Evolutionary conservation across 1,140 invertebrate genomes (phyloP).

Genomic region (Drosophila athabasca): DNA sequence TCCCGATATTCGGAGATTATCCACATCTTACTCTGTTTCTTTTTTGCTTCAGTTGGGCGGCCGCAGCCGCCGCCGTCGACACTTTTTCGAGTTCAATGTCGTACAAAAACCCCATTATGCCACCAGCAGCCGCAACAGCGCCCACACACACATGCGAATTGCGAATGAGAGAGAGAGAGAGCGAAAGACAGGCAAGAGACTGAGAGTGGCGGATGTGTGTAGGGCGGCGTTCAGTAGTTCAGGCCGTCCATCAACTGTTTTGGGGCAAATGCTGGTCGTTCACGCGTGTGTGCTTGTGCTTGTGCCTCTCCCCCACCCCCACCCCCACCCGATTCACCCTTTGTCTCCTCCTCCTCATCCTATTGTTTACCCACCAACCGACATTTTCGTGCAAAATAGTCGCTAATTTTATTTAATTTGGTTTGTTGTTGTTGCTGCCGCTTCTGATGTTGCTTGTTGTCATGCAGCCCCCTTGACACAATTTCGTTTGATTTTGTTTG

Average conservation of each 20-base stretch:
- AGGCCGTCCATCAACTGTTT: constrained; percentile 45
- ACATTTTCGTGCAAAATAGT: constrained; percentile 71
- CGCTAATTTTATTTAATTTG: constrained; percentile 80
- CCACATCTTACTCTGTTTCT: constrained; percentile 22
- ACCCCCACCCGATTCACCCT: constrained; percentile 3
- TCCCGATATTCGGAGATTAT: too few species aligned
- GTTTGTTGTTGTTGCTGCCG: constrained; percentile 37
- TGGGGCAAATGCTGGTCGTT: constrained; percentile 43
- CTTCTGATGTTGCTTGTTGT: constrained; percentile 26
- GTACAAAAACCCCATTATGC: constrained; percentile 78
- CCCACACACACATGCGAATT: constrained; percentile 40
- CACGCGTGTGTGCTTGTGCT: constrained; percentile 51
- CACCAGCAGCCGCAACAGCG: constrained; percentile 37
- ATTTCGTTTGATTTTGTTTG: constrained; percentile 60
- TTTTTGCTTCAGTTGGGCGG: constrained; percentile 38
- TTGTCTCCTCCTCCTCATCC: constrained; percentile 15
- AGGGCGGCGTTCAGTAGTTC: constrained; percentile 55
- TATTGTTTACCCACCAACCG: constrained; percentile 40
- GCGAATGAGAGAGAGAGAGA: constrained; percentile 14
- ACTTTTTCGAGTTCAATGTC: constrained; percentile 83
- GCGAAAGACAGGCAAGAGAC: neutral
- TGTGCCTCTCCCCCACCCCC: constrained; percentile 5
- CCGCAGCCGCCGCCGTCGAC: constrained; percentile 13
- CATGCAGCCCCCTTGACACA: constrained; percentile 73
- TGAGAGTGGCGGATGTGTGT: constrained; percentile 52